These are phyloP conservation scores for Drosophila biarmipes DNA, from an alignment of 1,140 invertebrate species.

Conservation along the genomic window DNA sequence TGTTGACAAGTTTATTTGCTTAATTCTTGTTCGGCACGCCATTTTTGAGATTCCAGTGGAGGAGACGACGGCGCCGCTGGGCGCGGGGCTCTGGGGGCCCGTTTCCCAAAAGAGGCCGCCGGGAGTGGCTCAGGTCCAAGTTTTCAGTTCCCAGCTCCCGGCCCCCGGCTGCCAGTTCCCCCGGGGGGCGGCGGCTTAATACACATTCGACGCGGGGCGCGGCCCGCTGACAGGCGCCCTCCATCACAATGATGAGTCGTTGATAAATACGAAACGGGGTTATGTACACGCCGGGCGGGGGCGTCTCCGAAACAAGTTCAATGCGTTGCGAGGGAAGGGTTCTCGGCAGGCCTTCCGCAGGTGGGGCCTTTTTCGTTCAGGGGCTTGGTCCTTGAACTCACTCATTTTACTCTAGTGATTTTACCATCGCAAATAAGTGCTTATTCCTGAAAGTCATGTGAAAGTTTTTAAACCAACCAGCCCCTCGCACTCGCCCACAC, in stretches of 20 bases:
- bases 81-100: slow-evolving; percentile 1
- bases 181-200: slow-evolving; percentile 18
- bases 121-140: slow-evolving; percentile 35
- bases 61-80: background rate
- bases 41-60: slow-evolving; percentile 54
- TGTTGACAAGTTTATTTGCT: slow-evolving; percentile 75
- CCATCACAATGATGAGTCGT: slow-evolving; percentile 54
- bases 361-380: background rate
- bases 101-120: slow-evolving; percentile 36
- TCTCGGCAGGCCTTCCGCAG: background rate
- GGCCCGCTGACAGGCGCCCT: slow-evolving; percentile 45
- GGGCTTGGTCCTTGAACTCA: slow-evolving; percentile 28
- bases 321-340: slow-evolving; percentile 8
- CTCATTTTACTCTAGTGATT: background rate
- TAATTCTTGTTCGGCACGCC: slow-evolving; percentile 65
- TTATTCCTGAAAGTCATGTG: slow-evolving; percentile 4
- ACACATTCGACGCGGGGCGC: slow-evolving; percentile 28
- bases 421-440: slow-evolving; percentile 16
- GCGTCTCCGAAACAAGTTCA: slow-evolving; percentile 27
- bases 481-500: background rate
- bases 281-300: slow-evolving; percentile 16
- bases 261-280: slow-evolving; percentile 39
- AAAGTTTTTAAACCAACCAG: background rate
- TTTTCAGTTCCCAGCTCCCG: background rate
- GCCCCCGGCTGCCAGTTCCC: background rate